Percentiles rank a stretch among this genome's conserved stretches.
These are phyloP conservation scores for Tanytarsus gracilentus DNA, from an alignment of 2,888 invertebrate genomes.

Conservation along the genomic window DNA sequence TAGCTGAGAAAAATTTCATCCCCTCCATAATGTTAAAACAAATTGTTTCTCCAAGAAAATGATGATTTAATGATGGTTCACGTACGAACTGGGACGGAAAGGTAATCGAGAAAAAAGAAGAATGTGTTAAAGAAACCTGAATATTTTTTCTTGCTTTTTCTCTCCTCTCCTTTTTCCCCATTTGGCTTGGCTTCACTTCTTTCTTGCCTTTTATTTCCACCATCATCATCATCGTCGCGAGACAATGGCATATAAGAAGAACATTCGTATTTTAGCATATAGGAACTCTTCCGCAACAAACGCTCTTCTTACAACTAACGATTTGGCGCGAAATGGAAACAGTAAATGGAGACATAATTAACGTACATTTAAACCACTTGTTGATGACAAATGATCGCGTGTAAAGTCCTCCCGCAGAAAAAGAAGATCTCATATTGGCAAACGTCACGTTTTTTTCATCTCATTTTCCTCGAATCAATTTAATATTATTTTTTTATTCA, in stretches of 20 bases:
- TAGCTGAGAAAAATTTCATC: too few species aligned
- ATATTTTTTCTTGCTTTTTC: conserved; percentile 11
- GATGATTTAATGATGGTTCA: too few species aligned
- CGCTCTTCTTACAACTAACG: neutral
- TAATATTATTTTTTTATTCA: neutral
- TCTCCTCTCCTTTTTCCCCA: conserved; percentile 19
- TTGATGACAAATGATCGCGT: neutral
- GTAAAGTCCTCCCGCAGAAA: too few species aligned
- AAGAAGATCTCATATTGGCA: neutral
- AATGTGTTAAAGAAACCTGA: conserved; percentile 21
- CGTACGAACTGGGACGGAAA: neutral
- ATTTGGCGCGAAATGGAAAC: conserved; percentile 13
- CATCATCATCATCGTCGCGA: conserved; percentile 3
- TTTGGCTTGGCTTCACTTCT: conserved; percentile 23
- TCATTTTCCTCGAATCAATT: neutral
- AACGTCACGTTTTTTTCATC: conserved; percentile 1
- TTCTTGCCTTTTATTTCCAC: conserved; percentile 6
- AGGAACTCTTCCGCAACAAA: conserved; percentile 6
- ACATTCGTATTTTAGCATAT: conserved; percentile 2
- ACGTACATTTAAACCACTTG: conserved; percentile 1
- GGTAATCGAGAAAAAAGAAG: neutral
- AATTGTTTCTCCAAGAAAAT: neutral
- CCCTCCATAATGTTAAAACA: too few species aligned
- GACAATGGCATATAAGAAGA: neutral
- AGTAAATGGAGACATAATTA: too few species aligned